Percentiles rank a stretch among this genome's conserved stretches.
These are phyloP conservation scores for Bradypus variegatus DNA, from an alignment of 2,797 vertebrate genomes.

Conservation along the genomic window DNA sequence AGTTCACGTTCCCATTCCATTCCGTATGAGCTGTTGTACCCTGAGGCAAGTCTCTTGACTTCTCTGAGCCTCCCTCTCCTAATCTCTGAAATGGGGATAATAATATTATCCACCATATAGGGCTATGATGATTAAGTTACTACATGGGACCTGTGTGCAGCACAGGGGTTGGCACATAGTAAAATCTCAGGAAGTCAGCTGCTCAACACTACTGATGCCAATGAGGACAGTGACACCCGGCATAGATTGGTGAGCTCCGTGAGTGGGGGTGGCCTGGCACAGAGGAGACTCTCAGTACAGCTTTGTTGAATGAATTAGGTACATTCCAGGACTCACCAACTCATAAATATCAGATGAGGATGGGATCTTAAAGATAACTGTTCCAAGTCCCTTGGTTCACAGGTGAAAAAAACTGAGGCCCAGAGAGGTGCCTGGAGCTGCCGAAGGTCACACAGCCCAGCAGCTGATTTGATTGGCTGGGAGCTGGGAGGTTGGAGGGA, in stretches of 20 bases:
- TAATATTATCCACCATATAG: not conserved
- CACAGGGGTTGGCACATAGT: conserved; percentile 8
- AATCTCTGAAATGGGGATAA: not conserved
- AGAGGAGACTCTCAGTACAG: not conserved
- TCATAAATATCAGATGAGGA: conserved; percentile 50
- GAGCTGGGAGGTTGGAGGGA: not conserved
- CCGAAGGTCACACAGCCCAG: conserved; percentile 48
- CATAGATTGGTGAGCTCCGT: not conserved
- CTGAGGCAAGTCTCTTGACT: not conserved
- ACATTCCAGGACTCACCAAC: not conserved
- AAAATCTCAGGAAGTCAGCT: not conserved
- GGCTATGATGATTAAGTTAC: not conserved
- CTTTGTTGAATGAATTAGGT: conserved; percentile 50
- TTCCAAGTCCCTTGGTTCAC: not conserved
- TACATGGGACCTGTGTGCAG: not conserved
- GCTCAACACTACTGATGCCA: not conserved
- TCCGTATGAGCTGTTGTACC: not conserved
- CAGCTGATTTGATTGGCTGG: not conserved
- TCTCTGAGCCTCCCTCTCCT: not conserved
- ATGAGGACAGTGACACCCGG: not conserved
- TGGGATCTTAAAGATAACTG: not conserved
- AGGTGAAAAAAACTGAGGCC: not conserved
- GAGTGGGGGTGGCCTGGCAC: conserved; percentile 27
- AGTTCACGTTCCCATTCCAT: accelerated
- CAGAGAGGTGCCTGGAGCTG: conserved; percentile 32